A percentile compares a stretch with the other conserved stretches of the same genome.
Evolutionary conservation across 2,797 vertebrate species (phyloP).

Genomic region (Sebastes flavidus): DNA sequence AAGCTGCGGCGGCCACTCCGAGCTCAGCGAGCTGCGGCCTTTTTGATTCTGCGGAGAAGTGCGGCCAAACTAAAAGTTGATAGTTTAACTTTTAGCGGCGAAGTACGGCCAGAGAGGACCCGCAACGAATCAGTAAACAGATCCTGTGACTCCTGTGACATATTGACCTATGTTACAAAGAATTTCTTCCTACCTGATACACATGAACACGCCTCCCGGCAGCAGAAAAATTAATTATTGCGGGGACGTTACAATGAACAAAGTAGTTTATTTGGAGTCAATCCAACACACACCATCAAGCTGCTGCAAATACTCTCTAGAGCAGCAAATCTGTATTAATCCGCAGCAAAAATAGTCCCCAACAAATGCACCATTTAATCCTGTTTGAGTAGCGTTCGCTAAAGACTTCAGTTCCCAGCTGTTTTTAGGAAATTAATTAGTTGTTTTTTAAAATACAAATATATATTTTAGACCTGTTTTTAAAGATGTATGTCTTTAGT

Average conservation of each 20-base stretch:
- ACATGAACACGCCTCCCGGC: background rate
- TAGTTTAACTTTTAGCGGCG: background rate
- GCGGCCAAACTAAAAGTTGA: background rate
- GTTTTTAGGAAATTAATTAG: no score
- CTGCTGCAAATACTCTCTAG: rapidly evolving
- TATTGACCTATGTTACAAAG: background rate
- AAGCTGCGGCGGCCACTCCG: no score
- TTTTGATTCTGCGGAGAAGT: no score
- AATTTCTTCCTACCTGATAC: background rate
- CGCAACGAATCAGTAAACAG: background rate
- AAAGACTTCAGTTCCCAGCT: no score
- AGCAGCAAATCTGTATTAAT: background rate
- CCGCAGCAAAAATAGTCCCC: background rate
- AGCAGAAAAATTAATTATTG: background rate
- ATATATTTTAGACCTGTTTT: background rate
- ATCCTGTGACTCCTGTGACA: background rate
- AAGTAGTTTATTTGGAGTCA: background rate
- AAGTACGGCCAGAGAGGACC: background rate
- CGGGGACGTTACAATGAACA: background rate
- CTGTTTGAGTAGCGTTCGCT: background rate
- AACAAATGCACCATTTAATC: background rate
- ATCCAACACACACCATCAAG: background rate
- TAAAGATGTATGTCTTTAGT: background rate
- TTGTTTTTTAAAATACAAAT: background rate
- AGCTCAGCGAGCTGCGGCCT: no score